Conservation (phyloP, 1,140 invertebrate genomes). For the Homalodisca vitripennis region DNA sequence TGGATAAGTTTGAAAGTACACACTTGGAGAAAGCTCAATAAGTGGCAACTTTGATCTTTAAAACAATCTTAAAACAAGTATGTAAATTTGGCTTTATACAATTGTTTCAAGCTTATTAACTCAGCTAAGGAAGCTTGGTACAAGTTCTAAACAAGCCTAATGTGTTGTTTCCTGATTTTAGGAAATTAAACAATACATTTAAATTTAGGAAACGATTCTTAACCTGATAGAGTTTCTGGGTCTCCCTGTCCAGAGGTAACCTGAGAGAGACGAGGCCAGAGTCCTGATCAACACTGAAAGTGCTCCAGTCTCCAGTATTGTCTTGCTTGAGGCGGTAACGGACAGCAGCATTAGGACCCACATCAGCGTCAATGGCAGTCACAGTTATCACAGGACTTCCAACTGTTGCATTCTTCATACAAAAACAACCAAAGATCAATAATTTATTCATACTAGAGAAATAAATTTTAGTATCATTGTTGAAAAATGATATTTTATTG, state of each 20-base stretch:
- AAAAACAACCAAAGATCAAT: too few species aligned
- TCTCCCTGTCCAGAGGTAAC: conserved; percentile 71
- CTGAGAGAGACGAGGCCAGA: conserved; percentile 72
- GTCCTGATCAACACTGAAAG: conserved; percentile 75
- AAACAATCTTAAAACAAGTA: too few species aligned
- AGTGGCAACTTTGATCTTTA: too few species aligned
- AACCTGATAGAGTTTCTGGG: conserved; percentile 88
- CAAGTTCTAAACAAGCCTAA: too few species aligned
- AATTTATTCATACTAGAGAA: too few species aligned
- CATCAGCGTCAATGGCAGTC: conserved; percentile 81
- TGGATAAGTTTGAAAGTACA: too few species aligned
- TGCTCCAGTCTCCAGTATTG: conserved; percentile 73
- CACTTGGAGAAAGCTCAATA: too few species aligned
- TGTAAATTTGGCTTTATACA: too few species aligned
- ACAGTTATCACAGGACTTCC: conserved; percentile 79
- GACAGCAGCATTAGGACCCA: conserved; percentile 84
- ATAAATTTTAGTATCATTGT: too few species aligned
- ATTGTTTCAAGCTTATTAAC: too few species aligned
- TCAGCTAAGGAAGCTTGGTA: too few species aligned
- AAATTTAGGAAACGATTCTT: not conserved
- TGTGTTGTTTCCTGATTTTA: not conserved
- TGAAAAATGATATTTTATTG: too few species aligned
- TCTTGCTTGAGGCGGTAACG: conserved; percentile 80
- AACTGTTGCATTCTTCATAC: conserved; percentile 75
- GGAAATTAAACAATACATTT: not conserved